A percentile compares a stretch with the other conserved stretches of the same genome.
Conservation (phyloP, 2,113 vertebrate genomes). For the Pomatorhinus ruficollis region DNA sequence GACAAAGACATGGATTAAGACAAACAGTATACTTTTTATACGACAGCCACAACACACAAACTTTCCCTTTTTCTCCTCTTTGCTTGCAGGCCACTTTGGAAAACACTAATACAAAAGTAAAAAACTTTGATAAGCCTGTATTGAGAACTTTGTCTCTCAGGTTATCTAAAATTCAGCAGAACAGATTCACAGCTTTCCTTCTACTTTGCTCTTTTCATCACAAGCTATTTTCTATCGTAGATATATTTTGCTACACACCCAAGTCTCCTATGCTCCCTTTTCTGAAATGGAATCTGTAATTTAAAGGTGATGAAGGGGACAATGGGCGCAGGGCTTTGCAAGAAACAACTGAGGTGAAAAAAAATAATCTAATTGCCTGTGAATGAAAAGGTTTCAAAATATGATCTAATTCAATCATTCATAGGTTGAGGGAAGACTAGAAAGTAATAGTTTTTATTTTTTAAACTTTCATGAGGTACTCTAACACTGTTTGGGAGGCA, state of each 20-base stretch:
- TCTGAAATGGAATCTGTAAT: background rate
- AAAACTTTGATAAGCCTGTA: background rate
- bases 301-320: background rate
- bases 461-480: background rate
- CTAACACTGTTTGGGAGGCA: background rate
- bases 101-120: background rate
- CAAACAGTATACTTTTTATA: background rate
- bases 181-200: background rate
- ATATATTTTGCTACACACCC: background rate
- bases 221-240: background rate
- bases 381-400: background rate
- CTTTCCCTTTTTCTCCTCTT: background rate
- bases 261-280: background rate
- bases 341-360: background rate
- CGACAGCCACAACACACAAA: background rate
- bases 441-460: background rate
- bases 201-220: background rate
- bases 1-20: too few species aligned
- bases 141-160: background rate
- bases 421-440: background rate
- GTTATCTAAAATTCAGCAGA: background rate
- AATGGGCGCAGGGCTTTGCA: accelerated
- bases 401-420: background rate
- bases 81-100: background rate
- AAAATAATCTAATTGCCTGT: background rate